A percentile compares a stretch with the other conserved stretches of the same genome.
Evolutionary conservation across 1,140 invertebrate species (phyloP).

Genomic region (Drosophila parabipectinata): DNA sequence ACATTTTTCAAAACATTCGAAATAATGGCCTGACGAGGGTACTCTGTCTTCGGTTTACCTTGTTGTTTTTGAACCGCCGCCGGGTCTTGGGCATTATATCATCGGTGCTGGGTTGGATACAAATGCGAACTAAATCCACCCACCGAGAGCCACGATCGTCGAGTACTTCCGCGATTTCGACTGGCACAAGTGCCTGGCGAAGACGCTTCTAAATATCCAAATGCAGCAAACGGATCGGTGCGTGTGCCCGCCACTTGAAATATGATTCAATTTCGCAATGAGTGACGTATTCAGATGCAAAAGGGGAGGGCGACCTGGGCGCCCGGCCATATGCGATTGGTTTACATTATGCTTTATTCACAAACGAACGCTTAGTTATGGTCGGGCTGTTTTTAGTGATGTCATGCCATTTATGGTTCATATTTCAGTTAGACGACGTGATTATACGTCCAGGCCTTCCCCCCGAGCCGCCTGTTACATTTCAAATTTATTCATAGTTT

Average conservation of each 20-base stretch:
- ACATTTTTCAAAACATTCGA: not conserved
- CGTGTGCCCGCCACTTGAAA: constrained; percentile 47
- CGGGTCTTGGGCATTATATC: constrained; percentile 59
- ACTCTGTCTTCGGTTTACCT: not conserved
- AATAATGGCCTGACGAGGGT: constrained; percentile 20
- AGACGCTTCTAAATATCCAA: constrained; percentile 53
- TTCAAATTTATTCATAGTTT: constrained; percentile 45
- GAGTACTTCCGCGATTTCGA: constrained; percentile 62
- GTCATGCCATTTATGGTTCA: constrained; percentile 80
- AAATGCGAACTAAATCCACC: constrained; percentile 25
- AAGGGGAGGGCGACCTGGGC: not conserved
- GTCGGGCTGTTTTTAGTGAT: constrained; percentile 73
- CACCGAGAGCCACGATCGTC: constrained; percentile 29
- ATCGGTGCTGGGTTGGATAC: constrained; percentile 26
- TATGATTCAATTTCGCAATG: constrained; percentile 69
- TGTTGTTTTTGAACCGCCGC: constrained; percentile 34
- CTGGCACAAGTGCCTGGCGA: constrained; percentile 33
- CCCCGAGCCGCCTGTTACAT: constrained; percentile 26
- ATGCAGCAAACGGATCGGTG: constrained; percentile 62
- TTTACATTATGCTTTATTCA: constrained; percentile 40
- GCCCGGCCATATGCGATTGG: constrained; percentile 43
- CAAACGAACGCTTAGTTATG: constrained; percentile 58
- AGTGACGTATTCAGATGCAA: constrained; percentile 32
- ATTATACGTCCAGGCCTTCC: constrained; percentile 25
- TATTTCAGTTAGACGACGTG: constrained; percentile 76